phyloP scores from a whole-genome alignment of 2,797 vertebrate species.

The Pagetopsis macropterus region DNA sequence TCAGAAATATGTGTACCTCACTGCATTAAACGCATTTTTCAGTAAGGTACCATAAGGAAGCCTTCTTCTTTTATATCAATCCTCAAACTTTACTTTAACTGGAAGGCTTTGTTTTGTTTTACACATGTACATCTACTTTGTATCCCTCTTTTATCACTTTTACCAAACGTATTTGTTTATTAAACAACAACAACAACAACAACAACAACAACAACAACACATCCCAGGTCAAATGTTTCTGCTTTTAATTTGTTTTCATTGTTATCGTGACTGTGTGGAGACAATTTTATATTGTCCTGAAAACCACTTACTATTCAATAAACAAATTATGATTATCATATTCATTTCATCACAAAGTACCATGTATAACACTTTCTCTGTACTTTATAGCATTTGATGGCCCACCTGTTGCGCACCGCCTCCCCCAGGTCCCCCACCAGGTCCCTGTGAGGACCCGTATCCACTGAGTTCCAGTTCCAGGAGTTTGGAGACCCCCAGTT shows the following conservation, averaged over 20 bases:
- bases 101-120: background rate
- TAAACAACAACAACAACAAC: too few relatives aligned
- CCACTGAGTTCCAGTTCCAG: slow-evolving; percentile 98
- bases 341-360: background rate
- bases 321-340: too few relatives aligned
- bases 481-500: slow-evolving; percentile 91
- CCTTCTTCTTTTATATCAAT: too few relatives aligned
- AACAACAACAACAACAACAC: too few relatives aligned
- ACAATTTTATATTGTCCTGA: too few relatives aligned
- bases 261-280: too few relatives aligned
- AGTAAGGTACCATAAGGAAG: background rate
- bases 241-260: too few relatives aligned
- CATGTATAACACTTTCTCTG: background rate
- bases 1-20: background rate
- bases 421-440: slow-evolving; percentile 90
- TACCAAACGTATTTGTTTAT: too few relatives aligned
- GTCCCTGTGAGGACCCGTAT: slow-evolving; percentile 90
- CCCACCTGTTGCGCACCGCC: slow-evolving; percentile 88
- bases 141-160: too few relatives aligned
- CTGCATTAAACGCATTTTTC: background rate
- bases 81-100: background rate
- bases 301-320: too few relatives aligned
- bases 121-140: too few relatives aligned
- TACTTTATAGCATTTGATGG: background rate
- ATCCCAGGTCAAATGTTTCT: too few relatives aligned